Base-by-base conservation (phyloP, 2,888 invertebrate species). In the Schrankia costaestrigalis region DNA sequence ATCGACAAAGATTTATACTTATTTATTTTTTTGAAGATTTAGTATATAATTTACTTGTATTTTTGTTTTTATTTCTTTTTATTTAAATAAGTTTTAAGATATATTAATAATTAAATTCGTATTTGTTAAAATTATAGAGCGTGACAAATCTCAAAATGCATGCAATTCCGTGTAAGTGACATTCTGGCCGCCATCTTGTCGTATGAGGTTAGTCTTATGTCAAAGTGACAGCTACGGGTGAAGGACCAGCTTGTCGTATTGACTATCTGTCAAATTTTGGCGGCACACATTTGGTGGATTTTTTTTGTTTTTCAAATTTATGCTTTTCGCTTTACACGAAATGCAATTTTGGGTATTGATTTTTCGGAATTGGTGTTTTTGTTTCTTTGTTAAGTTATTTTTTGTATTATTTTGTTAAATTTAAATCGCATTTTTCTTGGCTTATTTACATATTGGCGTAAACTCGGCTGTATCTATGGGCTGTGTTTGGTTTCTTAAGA, bases 81-180 rank as follows among this genome's bases (percentile, higher is more conserved):
- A n/a, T 31, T 25, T 32, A 39, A n/a, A 11, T 48, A 35, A 31
- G 29, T 11, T 40, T 11, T 29, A 32, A 36, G 11, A 11, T 45
- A 22, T 39, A 33, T 33, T 13, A 35, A 14, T 25, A 29, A 43
- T 41, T 55, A 39, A 46, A 54, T 43, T 26, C 42, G 11, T 35
- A 50, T 52, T 49, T 31, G 49, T 78, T 64, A 71, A 75, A 74
- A 73, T 86, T 86, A 65, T 87, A 87, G 86, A 85, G 79, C 85
- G 82, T 87, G 86, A 87, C 78, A 78, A 74, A 72, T 66, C 72
- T 68, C 79, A 76, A 76, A 75, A 76, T 79, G 82, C 83, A 85
- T 83, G 82, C 72, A 77, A 76, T 71, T 67, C 71, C 76, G 75
- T 75, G 71, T 76, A 74, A 73, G 72, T 75, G 80, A 72, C 64